Conservation (phyloP, 1,140 invertebrate species). For the Zelostemma sp. region DNA sequence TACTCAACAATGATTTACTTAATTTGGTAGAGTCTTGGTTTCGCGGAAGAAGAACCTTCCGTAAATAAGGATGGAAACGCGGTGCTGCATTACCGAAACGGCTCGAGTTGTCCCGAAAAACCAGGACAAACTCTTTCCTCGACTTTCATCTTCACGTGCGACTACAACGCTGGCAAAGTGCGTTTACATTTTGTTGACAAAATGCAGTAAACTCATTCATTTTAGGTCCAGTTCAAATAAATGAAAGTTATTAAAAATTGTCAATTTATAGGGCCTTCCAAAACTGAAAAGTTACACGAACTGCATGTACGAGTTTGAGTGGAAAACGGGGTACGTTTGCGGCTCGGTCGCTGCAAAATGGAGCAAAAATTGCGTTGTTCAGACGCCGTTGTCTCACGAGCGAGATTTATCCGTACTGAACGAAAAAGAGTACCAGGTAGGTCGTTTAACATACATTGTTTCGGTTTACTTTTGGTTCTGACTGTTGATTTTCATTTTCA, state of each 20-base stretch:
- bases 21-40: conserved; percentile 67
- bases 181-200: conserved; percentile 33
- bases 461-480: not conserved
- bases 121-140: conserved; percentile 58
- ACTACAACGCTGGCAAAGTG: conserved; percentile 62
- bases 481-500: conserved; percentile 11
- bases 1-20: not conserved
- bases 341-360: conserved; percentile 41
- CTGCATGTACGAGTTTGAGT: conserved; percentile 68
- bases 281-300: conserved; percentile 60
- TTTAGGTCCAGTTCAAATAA: conserved; percentile 14
- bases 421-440: conserved; percentile 43
- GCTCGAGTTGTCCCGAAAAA: conserved; percentile 65
- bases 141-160: conserved; percentile 66
- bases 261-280: conserved; percentile 58
- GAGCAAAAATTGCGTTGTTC: conserved; percentile 47
- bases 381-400: conserved; percentile 44
- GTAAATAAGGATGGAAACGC: conserved; percentile 37
- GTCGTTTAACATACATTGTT: conserved; percentile 16
- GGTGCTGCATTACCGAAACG: conserved; percentile 63
- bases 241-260: no score
- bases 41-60: conserved; percentile 55
- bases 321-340: conserved; percentile 69
- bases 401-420: conserved; percentile 46
- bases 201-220: no score